Evolutionary conservation across 2,113 vertebrate species (phyloP), one percentile per base, ranked within the genome.

Genomic region (Salvator merianae): DNA sequence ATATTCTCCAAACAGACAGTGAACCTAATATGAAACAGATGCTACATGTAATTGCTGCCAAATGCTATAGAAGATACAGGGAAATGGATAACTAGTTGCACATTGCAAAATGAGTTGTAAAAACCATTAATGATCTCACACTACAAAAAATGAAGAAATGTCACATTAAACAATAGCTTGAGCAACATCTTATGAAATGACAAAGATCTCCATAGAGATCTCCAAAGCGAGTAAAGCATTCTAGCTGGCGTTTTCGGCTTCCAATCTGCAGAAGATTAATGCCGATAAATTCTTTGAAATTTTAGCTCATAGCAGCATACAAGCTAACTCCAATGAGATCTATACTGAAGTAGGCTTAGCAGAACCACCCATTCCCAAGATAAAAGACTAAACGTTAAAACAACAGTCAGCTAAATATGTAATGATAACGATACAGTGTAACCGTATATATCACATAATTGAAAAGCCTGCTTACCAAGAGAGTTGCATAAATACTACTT

Each of bases 311-410:
- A 90, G 93, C 86, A 94, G 93, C 94, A 93, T 87, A 91, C n/a
- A 81, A 86, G 87, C 87, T 75, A 82, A 63, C 87, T 92, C 89
- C 83, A 91, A 77, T 30, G 92, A 91, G 93, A 86, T 76, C 85
- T 81, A 93, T 91, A 78, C n/a, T 85, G 87, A 90, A 92, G 84
- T 85, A 89, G 90, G 90, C 88, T 91, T 84, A 86, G 76, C 88
- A 5, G 87, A 85, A 91, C 93, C 84, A 88, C 94, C 94, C 94
- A 91, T 83, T 95, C 94, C 94, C 94, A 90, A 92, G 92, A 89
- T 84, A 69, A 85, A 87, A 89, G 72, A 88, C 55, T 85, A 89
- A 95, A 92, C 91, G 89, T 89, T 93, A 93, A 92, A 94, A 92
- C 50, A 92, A 84, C 38, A 75, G 20, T 62, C 71, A 84, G 88